phyloP scores from a whole-genome alignment of 2,797 vertebrate species.

The Spea hammondii region DNA sequence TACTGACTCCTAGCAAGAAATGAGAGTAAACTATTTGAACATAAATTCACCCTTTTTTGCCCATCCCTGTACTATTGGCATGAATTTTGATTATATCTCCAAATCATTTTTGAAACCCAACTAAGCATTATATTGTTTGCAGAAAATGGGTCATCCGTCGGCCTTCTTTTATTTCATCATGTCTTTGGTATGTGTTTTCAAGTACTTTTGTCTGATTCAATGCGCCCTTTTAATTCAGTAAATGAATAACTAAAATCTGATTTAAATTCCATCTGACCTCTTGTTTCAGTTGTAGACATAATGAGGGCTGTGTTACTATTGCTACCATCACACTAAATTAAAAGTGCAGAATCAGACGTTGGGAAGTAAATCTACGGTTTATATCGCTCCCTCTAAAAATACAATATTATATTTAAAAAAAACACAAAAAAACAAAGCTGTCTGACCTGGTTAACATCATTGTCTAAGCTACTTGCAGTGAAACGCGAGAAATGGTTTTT shows the following conservation, averaged over 20 bases:
- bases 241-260: conserved; percentile 18
- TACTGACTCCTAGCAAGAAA: too few species aligned
- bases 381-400: background rate
- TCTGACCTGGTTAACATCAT: background rate
- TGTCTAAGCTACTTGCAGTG: background rate
- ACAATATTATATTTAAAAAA: background rate
- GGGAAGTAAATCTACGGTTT: background rate
- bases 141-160: too few species aligned
- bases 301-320: background rate
- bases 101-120: too few species aligned
- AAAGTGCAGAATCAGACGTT: background rate
- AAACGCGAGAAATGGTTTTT: background rate
- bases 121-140: too few species aligned
- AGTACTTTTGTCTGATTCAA: background rate
- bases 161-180: too few species aligned
- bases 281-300: conserved; percentile 8
- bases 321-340: conserved; percentile 1
- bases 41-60: too few species aligned
- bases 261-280: conserved; percentile 8
- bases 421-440: too few species aligned
- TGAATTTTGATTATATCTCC: too few species aligned
- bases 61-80: too few species aligned
- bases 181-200: too few species aligned
- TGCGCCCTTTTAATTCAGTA: background rate
- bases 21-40: too few species aligned